A percentile compares a stretch with the other conserved stretches of the same genome.
Conservation (phyloP, 1,140 invertebrate genomes). For the Ladona fulva region DNA sequence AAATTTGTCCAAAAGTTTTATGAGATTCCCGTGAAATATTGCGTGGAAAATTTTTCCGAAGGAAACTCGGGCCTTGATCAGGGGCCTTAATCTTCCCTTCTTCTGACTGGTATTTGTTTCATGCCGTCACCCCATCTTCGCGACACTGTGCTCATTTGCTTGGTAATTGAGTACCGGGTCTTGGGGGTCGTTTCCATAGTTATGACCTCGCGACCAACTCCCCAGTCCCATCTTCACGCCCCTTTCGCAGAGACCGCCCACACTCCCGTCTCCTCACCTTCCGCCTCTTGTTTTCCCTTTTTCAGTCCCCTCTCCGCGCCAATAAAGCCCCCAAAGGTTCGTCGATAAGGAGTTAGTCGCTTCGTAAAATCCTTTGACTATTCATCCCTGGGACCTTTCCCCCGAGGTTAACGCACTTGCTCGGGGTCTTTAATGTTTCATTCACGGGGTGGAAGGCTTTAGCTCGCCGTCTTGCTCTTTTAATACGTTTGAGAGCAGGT, state of each 20-base stretch:
- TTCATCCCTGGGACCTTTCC: too few relatives aligned
- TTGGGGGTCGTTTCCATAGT: slow-evolving; percentile 6
- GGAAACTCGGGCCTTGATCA: background rate
- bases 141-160: background rate
- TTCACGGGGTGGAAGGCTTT: too few relatives aligned
- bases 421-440: too few relatives aligned
- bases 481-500: too few relatives aligned
- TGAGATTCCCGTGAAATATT: background rate
- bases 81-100: background rate
- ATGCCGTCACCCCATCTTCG: background rate
- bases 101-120: background rate
- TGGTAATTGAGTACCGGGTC: slow-evolving; percentile 2
- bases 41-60: background rate
- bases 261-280: background rate
- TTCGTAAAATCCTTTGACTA: too few relatives aligned
- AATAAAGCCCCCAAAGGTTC: too few relatives aligned
- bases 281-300: background rate
- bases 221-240: background rate
- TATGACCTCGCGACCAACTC: background rate
- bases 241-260: background rate
- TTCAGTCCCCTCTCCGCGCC: background rate
- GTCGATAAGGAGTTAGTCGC: too few relatives aligned
- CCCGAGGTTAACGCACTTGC: too few relatives aligned
- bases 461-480: too few relatives aligned
- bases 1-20: background rate